Evolutionary conservation across 2,113 vertebrate genomes (phyloP).

Genomic region (Parus major): DNA sequence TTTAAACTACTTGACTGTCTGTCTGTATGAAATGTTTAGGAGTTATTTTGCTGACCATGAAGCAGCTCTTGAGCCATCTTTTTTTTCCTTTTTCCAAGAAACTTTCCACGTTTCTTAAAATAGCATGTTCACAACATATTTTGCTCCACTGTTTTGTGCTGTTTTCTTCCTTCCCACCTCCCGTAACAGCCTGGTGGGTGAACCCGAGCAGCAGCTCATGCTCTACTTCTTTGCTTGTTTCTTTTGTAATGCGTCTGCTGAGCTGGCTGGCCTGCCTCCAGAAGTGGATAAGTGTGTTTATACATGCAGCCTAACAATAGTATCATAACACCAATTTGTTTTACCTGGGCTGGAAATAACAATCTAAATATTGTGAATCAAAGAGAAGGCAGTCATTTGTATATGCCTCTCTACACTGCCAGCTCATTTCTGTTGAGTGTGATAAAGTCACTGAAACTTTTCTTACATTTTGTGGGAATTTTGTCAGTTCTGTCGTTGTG

Average conservation of each 20-base stretch:
- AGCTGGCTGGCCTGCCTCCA: conserved; percentile 50
- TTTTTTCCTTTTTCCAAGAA: not conserved
- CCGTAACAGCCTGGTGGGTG: not conserved
- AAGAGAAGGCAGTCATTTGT: conserved; percentile 22
- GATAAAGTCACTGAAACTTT: not conserved
- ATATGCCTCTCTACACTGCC: not conserved
- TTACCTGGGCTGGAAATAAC: conserved; percentile 59
- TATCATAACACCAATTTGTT: conserved; percentile 59
- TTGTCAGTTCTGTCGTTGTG: not conserved
- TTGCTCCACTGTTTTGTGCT: not conserved
- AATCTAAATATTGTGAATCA: conserved; percentile 52
- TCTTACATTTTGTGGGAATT: not conserved
- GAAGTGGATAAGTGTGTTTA: conserved; percentile 12
- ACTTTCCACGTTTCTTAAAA: not conserved
- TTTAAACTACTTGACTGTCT: not conserved
- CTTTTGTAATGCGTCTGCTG: conserved; percentile 47
- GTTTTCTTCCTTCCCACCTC: conserved; percentile 20
- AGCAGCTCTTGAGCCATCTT: not conserved
- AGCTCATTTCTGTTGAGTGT: not conserved
- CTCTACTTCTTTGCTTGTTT: not conserved
- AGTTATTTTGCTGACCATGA: not conserved
- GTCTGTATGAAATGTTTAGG: not conserved
- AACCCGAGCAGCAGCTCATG: not conserved
- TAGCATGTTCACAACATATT: conserved; percentile 16
- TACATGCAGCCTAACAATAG: conserved; percentile 60